Base-by-base conservation (phyloP, 2,113 vertebrate genomes). In the Sprattus sprattus region DNA sequence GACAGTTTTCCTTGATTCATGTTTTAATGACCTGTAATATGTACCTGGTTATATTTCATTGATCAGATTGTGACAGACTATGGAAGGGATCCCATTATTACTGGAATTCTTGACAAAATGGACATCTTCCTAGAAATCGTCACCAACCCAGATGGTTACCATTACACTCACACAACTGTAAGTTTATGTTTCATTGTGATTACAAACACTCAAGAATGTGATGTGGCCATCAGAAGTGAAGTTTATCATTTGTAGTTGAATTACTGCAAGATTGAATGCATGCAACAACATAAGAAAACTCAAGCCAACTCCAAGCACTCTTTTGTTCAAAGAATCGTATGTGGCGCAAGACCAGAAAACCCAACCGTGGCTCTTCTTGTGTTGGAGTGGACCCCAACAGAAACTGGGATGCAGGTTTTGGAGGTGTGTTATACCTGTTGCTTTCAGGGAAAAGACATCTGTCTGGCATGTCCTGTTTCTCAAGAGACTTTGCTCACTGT, bases 321-420 rank as follows among this genome's bases (percentile, higher is more conserved):
- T 81, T 67, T 9, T 75, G 32, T 45, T 1, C 88, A 85, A 86
- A 99, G 98, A 95, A 97, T 91, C 96, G 96, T 13, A 90, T 98
- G 95, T 99, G 98, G 97, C 94, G 97, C 85, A 99, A 99, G 92
- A 99, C 97, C 25, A 95, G 96, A 89, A 97, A 96, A 82, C 88
- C 89, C 88, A 95, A 94, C 32, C 32, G 91, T 0, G 95, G 96
- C 8, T 93, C 92, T 1, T 67, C 0, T 57, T 98, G 97, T 22
- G 15, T 94, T 0, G 97, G 97, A 0, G 96, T 98, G 15, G 98
- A 99, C 83, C 96, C 97, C 89, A 99, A 99, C 94, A 91, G 97
- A 52, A 99, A 98, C 85, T 98, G 97, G 97, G 95, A 95, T 0
- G 94, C 94, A 0, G 97, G 95, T 0, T 99, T 97, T 89, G 97